Evolutionary conservation across 2,797 vertebrate species (phyloP), one percentile per base, ranked within the genome.

Genomic region (Meda fulgida): DNA sequence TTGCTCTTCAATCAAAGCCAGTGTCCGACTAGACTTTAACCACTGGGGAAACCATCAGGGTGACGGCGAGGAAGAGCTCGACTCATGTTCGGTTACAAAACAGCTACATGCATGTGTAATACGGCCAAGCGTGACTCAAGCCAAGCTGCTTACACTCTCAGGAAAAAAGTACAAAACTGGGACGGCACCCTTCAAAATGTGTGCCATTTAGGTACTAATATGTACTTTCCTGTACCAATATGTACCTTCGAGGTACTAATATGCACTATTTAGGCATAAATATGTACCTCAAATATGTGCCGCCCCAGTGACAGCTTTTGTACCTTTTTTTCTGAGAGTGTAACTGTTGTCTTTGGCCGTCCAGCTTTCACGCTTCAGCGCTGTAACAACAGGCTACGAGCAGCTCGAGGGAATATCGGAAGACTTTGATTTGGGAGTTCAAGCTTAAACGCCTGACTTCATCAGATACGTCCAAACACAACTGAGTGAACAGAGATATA

Each of bases 1-100:
- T 84, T 87, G 78, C 89, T 84, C 91, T 87, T 89, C 91, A 89
- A 90, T 89, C 89, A 88, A 79, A 73, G 38, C 38, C 69, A 69
- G 16, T 10, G 78, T n/a, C n/a, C n/a, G n/a, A 67, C 63, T 16
- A 11, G 16, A 11, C 38, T 78, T n/a, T 67, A 55, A 73, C 31
- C 67, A 26, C 67, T 71, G 71, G 11, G 55, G 29, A 72, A 80
- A 40, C 26, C 58, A 76, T 80, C 60, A 80, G 77, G 19, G 9
- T 5, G 46, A 5, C 40, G 18, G 26, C 7, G 14, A 67, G 31
- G 80, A 86, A 79, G 38, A n/a, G 36, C 43, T 5, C 1, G 10
- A 18, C 66, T 86, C 66, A 51, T 19, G 76, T 80, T 65, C 11
- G 31, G 34, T 75, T 66, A 67, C 34, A 34, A 72, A 72, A 81